phyloP scores from a whole-genome alignment of 2,797 vertebrate species.

The Chelidonichthys spinosus region DNA sequence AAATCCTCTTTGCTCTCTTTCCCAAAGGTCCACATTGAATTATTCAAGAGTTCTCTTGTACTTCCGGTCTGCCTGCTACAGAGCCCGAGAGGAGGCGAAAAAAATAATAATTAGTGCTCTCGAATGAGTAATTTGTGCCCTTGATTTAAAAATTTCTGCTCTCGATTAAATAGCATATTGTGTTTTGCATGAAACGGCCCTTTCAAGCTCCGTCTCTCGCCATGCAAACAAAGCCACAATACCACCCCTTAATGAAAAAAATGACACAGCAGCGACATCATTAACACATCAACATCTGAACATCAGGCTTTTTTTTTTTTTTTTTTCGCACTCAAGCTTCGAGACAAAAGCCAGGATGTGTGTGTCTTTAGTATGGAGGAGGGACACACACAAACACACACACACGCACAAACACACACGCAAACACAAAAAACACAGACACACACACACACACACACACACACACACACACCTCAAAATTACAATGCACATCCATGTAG shows the following conservation, averaged over 20 bases:
- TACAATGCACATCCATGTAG: slow-evolving; percentile 5
- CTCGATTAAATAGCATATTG: slow-evolving; percentile 1
- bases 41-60: slow-evolving; percentile 58
- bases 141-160: neutral
- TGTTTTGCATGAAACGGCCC: neutral
- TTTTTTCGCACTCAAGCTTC: neutral
- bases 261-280: neutral
- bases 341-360: slow-evolving; percentile 2
- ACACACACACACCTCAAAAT: neutral
- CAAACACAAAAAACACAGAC: no score
- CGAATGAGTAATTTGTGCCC: neutral
- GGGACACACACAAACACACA: no score
- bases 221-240: neutral
- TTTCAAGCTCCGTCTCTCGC: neutral
- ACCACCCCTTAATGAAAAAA: neutral
- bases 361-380: neutral
- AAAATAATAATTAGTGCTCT: neutral
- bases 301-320: neutral
- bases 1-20: slow-evolving; percentile 44
- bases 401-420: neutral
- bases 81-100: neutral
- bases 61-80: slow-evolving; percentile 10
- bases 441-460: no score
- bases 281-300: neutral
- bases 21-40: slow-evolving; percentile 64